These are phyloP conservation scores for Sisyra terminalis DNA, from an alignment of 2,888 invertebrate genomes.

Conservation along the genomic window DNA sequence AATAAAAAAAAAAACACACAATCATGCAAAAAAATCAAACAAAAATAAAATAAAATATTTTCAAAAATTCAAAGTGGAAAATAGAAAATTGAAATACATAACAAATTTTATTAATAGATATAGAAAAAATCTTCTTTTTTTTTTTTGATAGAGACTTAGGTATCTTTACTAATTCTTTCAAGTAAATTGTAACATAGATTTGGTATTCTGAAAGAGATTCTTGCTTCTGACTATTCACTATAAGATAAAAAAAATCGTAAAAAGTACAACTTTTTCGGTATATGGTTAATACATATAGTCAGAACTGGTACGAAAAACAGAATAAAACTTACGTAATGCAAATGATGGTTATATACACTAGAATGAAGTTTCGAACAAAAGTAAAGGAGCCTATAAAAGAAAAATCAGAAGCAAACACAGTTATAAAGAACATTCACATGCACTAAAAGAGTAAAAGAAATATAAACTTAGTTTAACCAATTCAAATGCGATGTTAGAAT, in stretches of 20 bases:
- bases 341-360: conserved; percentile 3
- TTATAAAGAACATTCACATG: not conserved
- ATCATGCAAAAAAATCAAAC: conserved; percentile 22
- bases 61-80: conserved; percentile 10
- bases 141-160: not conserved
- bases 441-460: not conserved
- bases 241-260: too few species aligned
- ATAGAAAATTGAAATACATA: too few species aligned
- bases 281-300: too few species aligned
- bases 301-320: not conserved
- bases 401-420: conserved; percentile 2
- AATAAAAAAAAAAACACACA: conserved; percentile 24
- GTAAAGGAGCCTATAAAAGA: conserved; percentile 10
- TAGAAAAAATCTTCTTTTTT: not conserved
- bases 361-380: conserved; percentile 10
- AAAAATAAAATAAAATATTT: conserved; percentile 19
- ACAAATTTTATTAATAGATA: too few species aligned
- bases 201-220: too few species aligned
- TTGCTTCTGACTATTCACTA: too few species aligned
- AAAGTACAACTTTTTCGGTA: too few species aligned
- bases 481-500: too few species aligned
- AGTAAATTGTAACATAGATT: too few species aligned
- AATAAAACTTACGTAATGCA: conserved; percentile 8
- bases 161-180: too few species aligned
- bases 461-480: not conserved